These are phyloP conservation scores for Metridium senile DNA, from an alignment of 92 coral and sea anemone genomes.

Conservation along the genomic window DNA sequence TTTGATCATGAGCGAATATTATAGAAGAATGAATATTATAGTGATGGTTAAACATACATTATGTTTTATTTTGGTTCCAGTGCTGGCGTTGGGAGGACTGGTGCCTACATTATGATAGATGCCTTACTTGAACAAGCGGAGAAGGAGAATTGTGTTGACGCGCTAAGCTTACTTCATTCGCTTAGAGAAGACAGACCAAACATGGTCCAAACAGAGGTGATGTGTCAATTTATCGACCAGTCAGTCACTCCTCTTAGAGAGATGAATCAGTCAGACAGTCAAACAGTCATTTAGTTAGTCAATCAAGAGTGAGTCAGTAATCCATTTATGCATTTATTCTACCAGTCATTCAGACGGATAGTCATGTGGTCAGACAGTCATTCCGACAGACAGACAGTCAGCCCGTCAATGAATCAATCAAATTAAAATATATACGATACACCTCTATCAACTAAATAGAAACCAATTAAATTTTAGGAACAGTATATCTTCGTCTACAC, in stretches of 20 bases:
- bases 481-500: slow-evolving; percentile 32
- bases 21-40: too few species aligned
- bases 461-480: slow-evolving; percentile 6
- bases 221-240: background rate
- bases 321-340: background rate
- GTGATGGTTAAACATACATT: too few species aligned
- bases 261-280: background rate
- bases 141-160: background rate
- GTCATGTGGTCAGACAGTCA: too few species aligned
- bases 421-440: too few species aligned
- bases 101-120: slow-evolving; percentile 1
- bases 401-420: too few species aligned
- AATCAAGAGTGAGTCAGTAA: background rate
- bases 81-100: slow-evolving; percentile 8
- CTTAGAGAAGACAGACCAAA: slow-evolving; percentile 20
- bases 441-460: too few species aligned
- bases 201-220: slow-evolving; percentile 24
- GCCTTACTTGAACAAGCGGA: background rate
- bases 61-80: background rate
- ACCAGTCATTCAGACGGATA: too few species aligned
- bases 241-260: background rate
- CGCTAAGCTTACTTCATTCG: background rate
- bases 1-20: too few species aligned
- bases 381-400: too few species aligned
- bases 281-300: background rate